Percentiles rank a stretch among this genome's conserved stretches.
These are phyloP conservation scores for Platypus cylindrus DNA, from an alignment of 2,888 invertebrate genomes.

Conservation along the genomic window DNA sequence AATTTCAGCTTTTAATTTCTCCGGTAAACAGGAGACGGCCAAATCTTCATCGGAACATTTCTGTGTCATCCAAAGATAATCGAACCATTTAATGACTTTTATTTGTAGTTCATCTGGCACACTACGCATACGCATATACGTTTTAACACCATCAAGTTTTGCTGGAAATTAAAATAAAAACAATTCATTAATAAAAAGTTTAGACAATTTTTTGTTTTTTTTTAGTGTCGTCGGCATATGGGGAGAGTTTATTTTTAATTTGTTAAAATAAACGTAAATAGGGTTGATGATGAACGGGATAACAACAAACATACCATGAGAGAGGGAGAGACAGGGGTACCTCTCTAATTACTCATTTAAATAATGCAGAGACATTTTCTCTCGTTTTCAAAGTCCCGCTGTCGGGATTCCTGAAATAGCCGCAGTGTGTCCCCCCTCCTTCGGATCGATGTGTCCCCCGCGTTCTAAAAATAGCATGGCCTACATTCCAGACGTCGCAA, in stretches of 20 bases:
- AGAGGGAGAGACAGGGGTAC: too few relatives aligned
- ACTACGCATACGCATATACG: constrained; percentile 93
- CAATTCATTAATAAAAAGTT: not conserved
- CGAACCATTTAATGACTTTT: constrained; percentile 98
- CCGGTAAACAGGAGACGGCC: constrained; percentile 89
- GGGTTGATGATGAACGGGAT: too few relatives aligned
- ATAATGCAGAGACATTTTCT: too few relatives aligned
- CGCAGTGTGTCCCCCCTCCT: constrained; percentile 27
- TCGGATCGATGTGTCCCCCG: constrained; percentile 34
- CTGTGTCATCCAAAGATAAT: constrained; percentile 97
- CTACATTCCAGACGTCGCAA: constrained; percentile 27
- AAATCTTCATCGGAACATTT: constrained; percentile 97
- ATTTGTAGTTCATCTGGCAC: constrained; percentile 92
- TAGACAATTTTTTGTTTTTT: too few relatives aligned
- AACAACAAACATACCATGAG: too few relatives aligned
- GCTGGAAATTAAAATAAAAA: constrained; percentile 51
- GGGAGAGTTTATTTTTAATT: too few relatives aligned
- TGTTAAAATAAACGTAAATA: too few relatives aligned
- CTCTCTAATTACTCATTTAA: too few relatives aligned
- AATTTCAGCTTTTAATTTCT: constrained; percentile 97
- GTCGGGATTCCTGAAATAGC: constrained; percentile 32
- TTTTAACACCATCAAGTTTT: constrained; percentile 95
- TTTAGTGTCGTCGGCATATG: too few relatives aligned
- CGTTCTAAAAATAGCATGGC: constrained; percentile 34
- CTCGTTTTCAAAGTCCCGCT: too few relatives aligned